These are phyloP conservation scores for Chaitophorus viminalis DNA, from an alignment of 2,888 invertebrate genomes.

Conservation along the genomic window DNA sequence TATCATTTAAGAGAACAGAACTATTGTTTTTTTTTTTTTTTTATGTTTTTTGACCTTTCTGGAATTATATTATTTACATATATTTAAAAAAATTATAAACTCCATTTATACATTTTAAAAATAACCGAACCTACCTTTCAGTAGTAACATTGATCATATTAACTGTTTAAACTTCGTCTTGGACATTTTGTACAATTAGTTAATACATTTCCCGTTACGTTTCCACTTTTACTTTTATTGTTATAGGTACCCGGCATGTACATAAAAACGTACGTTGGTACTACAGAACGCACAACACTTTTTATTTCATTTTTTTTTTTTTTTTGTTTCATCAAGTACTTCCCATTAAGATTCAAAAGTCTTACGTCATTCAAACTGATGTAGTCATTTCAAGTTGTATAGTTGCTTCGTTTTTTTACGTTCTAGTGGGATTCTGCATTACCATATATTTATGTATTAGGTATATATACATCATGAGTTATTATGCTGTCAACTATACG, in stretches of 20 bases:
- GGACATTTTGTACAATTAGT: neutral
- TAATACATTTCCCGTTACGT: neutral
- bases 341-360: constrained; percentile 37
- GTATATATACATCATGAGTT: neutral
- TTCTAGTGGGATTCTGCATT: neutral
- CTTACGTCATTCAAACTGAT: neutral
- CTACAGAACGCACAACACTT: neutral
- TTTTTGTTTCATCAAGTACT: constrained; percentile 23
- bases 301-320: constrained; percentile 23
- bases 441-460: neutral
- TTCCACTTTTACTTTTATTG: neutral
- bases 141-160: neutral
- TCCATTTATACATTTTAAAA: too few species aligned
- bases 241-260: neutral
- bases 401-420: neutral
- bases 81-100: too few species aligned
- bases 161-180: neutral
- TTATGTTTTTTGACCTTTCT: neutral
- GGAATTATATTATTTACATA: neutral
- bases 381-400: constrained; percentile 7
- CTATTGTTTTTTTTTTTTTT: neutral
- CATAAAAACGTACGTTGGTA: neutral
- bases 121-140: neutral
- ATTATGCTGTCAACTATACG: neutral
- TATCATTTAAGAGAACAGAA: neutral